Evolutionary conservation across 2,113 vertebrate genomes (phyloP).

Genomic region (Serinus canaria): DNA sequence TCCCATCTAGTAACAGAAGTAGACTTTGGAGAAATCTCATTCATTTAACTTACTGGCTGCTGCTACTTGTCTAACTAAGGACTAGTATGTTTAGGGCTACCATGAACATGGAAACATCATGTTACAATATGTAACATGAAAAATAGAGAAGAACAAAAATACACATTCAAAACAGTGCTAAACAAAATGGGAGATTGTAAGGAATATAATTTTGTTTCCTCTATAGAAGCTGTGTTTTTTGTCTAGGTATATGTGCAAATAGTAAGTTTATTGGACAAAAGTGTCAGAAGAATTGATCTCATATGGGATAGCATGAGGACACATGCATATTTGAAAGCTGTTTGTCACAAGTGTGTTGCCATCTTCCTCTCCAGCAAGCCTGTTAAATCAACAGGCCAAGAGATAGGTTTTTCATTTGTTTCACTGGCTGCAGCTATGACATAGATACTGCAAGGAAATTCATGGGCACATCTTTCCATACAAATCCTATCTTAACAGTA

Average conservation of each 20-base stretch:
- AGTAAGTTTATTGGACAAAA: background rate
- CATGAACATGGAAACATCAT: background rate
- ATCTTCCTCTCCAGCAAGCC: background rate
- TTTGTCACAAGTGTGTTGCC: background rate
- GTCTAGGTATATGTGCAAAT: background rate
- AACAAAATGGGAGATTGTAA: background rate
- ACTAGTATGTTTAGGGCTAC: background rate
- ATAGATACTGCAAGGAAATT: background rate
- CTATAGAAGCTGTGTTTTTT: background rate
- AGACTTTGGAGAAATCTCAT: background rate
- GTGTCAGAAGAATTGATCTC: background rate
- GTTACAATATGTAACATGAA: background rate
- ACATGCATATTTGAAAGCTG: background rate
- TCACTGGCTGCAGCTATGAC: background rate
- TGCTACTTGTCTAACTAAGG: background rate
- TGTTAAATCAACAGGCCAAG: background rate
- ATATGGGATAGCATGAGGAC: background rate
- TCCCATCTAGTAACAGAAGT: background rate
- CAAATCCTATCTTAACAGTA: background rate
- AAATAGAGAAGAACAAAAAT: background rate
- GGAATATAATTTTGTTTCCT: background rate
- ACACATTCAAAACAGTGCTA: background rate
- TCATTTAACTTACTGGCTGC: background rate
- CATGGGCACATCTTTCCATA: background rate
- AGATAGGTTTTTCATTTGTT: background rate